phyloP scores from a whole-genome alignment of 2,888 invertebrate species.

The Bhutanitis thaidina region DNA sequence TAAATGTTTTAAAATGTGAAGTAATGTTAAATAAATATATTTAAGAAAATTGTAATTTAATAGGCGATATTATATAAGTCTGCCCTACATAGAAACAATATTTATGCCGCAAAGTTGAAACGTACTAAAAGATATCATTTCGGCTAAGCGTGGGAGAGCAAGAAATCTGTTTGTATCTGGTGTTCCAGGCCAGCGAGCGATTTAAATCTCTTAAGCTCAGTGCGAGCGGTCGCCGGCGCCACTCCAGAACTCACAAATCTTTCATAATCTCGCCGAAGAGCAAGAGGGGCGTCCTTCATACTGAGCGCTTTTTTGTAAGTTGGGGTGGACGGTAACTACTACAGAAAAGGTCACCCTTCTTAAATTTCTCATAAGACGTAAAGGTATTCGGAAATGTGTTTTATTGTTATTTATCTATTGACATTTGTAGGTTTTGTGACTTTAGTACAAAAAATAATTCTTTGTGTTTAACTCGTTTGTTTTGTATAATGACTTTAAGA shows the following conservation, averaged over 20 bases:
- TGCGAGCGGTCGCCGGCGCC: conserved; percentile 66
- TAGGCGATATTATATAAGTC: too few relatives aligned
- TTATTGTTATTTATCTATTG: conserved; percentile 13
- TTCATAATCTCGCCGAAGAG: conserved; percentile 75
- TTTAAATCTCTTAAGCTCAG: conserved; percentile 78
- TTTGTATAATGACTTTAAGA: too few relatives aligned
- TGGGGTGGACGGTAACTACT: conserved; percentile 38
- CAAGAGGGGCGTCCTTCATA: conserved; percentile 72
- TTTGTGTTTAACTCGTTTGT: too few relatives aligned
- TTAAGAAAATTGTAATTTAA: neutral
- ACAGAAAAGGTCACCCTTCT: conserved; percentile 31
- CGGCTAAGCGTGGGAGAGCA: conserved; percentile 49
- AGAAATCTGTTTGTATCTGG: conserved; percentile 77
- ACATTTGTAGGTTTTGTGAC: neutral
- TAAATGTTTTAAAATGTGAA: too few relatives aligned
- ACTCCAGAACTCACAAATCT: conserved; percentile 77
- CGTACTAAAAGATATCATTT: conserved; percentile 32
- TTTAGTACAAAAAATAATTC: too few relatives aligned
- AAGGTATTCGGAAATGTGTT: conserved; percentile 11
- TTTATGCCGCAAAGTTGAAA: neutral
- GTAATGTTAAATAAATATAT: too few relatives aligned
- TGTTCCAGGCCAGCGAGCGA: conserved; percentile 74
- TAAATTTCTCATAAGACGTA: conserved; percentile 27
- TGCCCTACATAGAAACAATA: too few relatives aligned
- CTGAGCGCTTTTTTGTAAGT: conserved; percentile 35